Evolutionary conservation across 2,797 vertebrate genomes (phyloP), one percentile per base, ranked within the genome.

Genomic region (Fistularia tabacaria): DNA sequence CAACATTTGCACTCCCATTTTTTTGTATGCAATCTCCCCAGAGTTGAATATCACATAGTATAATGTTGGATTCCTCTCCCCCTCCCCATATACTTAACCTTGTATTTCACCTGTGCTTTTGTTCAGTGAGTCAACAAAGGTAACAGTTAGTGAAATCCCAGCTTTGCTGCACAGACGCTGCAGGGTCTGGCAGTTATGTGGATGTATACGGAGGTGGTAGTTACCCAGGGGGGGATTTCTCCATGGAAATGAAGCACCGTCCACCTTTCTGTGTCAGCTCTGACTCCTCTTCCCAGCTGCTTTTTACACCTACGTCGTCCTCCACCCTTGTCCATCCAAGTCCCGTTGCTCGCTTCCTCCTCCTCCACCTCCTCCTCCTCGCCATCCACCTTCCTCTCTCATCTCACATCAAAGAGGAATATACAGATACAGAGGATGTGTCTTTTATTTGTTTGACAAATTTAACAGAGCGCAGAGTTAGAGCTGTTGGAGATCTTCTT

Each of bases 211-310:
- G 64, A 71, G 74, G 73, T 74, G 77, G 78, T 49, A 14, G 51
- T 68, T 58, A 49, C 72, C 64, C 73, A 14, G 6, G 68, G 66
- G 76, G 80, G 58, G 51, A 47, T 52, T 53, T 77, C 77, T 78
- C 76, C 39, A 62, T 69, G 79, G 73, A 85, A 80, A 71, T 63
- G 70, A 73, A 66, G 63, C 73, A 67, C 38, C 57, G 67, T 77
- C 77, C 76, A 82, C 82, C 79, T 80, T 80, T 82, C 67, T 79
- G 81, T 77, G 71, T 81, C 77, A 81, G 74, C 10, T 62, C 69
- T 73, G 71, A 77, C 79, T 77, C 71, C 64, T 79, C 76, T 62
- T 72, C 67, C 72, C 77, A 70, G 68, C 74, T 84, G 77, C 83
- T 77, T 79, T 55, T 59, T 41, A 80, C 84, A 79, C 84, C 84